These are phyloP conservation scores for Enchytraeus crypticus DNA, from an alignment of 2,888 invertebrate species.

Conservation along the genomic window DNA sequence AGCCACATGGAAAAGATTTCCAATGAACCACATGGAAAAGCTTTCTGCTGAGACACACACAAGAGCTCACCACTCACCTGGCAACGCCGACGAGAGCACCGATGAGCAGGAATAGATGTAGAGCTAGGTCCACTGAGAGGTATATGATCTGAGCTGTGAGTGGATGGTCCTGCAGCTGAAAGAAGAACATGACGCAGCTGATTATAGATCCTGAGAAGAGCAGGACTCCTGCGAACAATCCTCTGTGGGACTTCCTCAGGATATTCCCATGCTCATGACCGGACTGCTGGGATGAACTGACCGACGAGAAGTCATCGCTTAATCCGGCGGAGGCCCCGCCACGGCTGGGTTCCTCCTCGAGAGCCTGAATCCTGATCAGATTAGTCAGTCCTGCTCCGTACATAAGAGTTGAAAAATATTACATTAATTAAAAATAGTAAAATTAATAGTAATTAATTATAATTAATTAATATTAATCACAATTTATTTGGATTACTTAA, in stretches of 20 bases:
- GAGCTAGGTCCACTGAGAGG: constrained; percentile 37
- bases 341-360: too few species aligned
- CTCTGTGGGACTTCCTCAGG: constrained; percentile 50
- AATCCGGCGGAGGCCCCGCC: constrained; percentile 6
- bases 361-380: background rate
- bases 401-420: too few species aligned
- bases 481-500: too few species aligned
- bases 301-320: background rate
- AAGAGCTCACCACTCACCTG: too few species aligned
- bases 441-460: too few species aligned
- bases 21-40: too few species aligned
- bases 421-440: too few species aligned
- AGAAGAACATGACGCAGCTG: constrained; percentile 43
- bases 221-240: constrained; percentile 48
- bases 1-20: too few species aligned
- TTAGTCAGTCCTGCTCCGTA: constrained; percentile 6
- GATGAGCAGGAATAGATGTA: constrained; percentile 28
- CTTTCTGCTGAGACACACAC: too few species aligned
- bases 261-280: constrained; percentile 16
- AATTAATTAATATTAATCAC: too few species aligned
- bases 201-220: constrained; percentile 45
- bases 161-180: constrained; percentile 25
- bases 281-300: background rate
- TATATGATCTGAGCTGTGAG: constrained; percentile 24
- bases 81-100: constrained; percentile 35